These are phyloP conservation scores for Megatriorchis doriae DNA, from an alignment of 2,113 vertebrate species.

Conservation along the genomic window DNA sequence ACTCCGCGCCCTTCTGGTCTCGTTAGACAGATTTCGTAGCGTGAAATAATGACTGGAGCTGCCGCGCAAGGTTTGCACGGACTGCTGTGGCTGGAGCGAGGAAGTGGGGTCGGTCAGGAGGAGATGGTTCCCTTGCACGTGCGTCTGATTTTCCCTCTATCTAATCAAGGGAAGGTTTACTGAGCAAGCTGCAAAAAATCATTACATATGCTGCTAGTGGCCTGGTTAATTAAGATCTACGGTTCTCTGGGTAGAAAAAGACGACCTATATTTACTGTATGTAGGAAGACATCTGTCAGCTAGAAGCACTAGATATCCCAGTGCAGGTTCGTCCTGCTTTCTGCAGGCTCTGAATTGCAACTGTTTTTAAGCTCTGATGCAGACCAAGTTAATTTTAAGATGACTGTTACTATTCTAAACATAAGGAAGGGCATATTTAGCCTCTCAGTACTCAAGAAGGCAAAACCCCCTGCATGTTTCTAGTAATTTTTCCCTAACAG, in stretches of 20 bases:
- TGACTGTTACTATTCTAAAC: constrained; percentile 68
- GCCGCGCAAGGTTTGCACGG: background rate
- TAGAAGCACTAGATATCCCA: constrained; percentile 1
- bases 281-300: constrained; percentile 66
- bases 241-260: constrained; percentile 58
- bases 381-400: constrained; percentile 62
- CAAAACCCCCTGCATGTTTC: constrained; percentile 61
- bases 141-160: fast-evolving
- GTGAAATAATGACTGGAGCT: background rate
- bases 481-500: constrained; percentile 63
- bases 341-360: constrained; percentile 43
- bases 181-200: constrained; percentile 41
- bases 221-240: constrained; percentile 67
- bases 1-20: background rate
- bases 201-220: constrained; percentile 60
- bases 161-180: constrained; percentile 13
- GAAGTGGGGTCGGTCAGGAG: background rate
- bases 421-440: constrained; percentile 70
- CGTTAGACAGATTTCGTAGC: background rate
- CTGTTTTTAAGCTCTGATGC: constrained; percentile 54
- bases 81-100: background rate
- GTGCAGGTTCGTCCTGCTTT: constrained; percentile 57
- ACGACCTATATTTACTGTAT: constrained; percentile 62
- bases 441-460: constrained; percentile 57
- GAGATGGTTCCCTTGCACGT: background rate